Base-by-base conservation (phyloP, 1,140 invertebrate genomes). In the Drosophila funebris region DNA sequence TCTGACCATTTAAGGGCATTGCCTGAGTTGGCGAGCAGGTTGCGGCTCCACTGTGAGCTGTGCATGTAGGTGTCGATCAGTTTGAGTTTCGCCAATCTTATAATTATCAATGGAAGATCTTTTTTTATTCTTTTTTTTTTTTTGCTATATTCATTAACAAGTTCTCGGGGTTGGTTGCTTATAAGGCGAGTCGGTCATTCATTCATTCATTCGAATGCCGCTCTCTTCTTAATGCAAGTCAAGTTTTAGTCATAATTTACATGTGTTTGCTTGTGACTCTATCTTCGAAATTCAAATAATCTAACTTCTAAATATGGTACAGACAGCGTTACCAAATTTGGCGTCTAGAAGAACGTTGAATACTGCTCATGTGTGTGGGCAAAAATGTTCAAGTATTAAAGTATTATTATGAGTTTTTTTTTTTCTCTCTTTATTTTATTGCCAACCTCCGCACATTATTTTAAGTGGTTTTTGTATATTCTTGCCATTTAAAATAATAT, bases 71-170 rank as follows among this genome's bases (percentile, higher is more conserved):
- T 73, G 58, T 60, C 69, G 68, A 60, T 60, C 63, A 52, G 66
- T 39, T 36, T 20, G 60, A 67, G 48, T 69, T 61, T 66, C 50
- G 71, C 69, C 76, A 80, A 85, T 85, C 81, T 78, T 78, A 78
- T 87, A 78, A 85, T 85, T 88, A 85, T 87, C 83, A 87, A 87
- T 87, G 83, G 83, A 88, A 61, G 78, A 88, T 88, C 78, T 76
- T 76, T 82, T 71, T 76, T 11, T 46, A n/a, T 43, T 24, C 18
- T 22, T 31, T 20, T 61, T 24, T 37, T 61, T 14, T 31, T 20
- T 61, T 24, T 48, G 46, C 18, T 24, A 31, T 48, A 82, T 87
- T 87, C 83, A 87, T 88, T 87, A 87, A 87, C 83, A 88, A 73
- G 75, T 87, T 74, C 36, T 70, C 57, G 52, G 37, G 53, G 24